These are phyloP conservation scores for Ethmia dodecea DNA, from an alignment of 2,888 invertebrate genomes.

Conservation along the genomic window DNA sequence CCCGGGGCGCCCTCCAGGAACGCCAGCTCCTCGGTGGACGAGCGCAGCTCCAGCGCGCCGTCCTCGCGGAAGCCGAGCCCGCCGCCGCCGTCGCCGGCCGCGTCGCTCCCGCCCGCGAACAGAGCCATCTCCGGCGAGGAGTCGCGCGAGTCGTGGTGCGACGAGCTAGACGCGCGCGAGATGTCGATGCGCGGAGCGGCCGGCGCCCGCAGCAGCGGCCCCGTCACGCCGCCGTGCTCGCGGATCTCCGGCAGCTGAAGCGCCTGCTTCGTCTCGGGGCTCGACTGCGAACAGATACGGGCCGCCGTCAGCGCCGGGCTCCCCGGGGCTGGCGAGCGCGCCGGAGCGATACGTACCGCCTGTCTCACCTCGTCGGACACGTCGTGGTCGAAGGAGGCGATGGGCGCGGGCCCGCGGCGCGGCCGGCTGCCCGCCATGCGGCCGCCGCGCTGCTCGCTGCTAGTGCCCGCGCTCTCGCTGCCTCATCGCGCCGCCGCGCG, in stretches of 20 bases:
- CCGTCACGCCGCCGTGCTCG: conserved; percentile 51
- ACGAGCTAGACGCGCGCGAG: conserved; percentile 92
- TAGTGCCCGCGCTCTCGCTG: conserved; percentile 6
- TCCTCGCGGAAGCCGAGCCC: conserved; percentile 81
- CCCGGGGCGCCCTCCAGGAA: conserved; percentile 81
- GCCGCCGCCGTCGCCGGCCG: conserved; percentile 19
- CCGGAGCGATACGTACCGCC: conserved; percentile 79
- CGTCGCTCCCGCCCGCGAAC: conserved; percentile 70
- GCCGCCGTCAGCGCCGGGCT: no score
- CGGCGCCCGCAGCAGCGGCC: conserved; percentile 74
- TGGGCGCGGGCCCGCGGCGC: conserved; percentile 94
- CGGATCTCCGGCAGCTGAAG: conserved; percentile 76
- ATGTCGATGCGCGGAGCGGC: conserved; percentile 92
- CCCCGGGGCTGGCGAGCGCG: no score
- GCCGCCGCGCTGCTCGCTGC: conserved; percentile 24
- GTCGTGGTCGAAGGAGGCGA: conserved; percentile 94
- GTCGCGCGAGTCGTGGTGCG: conserved; percentile 91
- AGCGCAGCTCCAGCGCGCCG: conserved; percentile 89
- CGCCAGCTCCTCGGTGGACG: conserved; percentile 92
- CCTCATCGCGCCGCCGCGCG: conserved; percentile 10
- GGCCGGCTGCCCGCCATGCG: conserved; percentile 90
- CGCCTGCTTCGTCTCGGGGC: conserved; percentile 77
- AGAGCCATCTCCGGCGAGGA: conserved; percentile 91
- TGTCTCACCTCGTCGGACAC: conserved; percentile 85
- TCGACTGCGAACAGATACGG: conserved; percentile 76